These are phyloP conservation scores for Poecilobothrus nobilitatus DNA, from an alignment of 2,888 invertebrate species.

Conservation along the genomic window DNA sequence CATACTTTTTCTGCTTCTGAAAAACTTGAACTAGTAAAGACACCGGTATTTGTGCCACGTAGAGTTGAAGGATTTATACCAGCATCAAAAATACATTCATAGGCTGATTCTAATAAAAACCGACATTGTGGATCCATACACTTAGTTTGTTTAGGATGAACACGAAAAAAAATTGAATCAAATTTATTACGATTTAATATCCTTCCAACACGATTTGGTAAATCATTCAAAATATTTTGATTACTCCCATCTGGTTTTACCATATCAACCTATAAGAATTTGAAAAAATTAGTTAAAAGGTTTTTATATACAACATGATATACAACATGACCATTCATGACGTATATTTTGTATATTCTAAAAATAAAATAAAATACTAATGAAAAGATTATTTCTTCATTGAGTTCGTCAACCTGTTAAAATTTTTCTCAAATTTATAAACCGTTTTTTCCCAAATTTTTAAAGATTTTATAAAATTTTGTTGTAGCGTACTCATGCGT, in stretches of 20 bases:
- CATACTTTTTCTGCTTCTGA: slow-evolving; percentile 59
- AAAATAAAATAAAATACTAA: too few relatives aligned
- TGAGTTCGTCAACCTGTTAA: too few relatives aligned
- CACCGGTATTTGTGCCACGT: slow-evolving; percentile 56
- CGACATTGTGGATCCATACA: slow-evolving; percentile 66
- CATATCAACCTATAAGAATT: slow-evolving; percentile 1
- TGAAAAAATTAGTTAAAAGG: not conserved
- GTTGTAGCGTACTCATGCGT: too few relatives aligned
- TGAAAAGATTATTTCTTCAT: too few relatives aligned
- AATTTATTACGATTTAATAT: slow-evolving; percentile 58
- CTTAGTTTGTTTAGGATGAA: slow-evolving; percentile 59
- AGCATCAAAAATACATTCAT: slow-evolving; percentile 64
- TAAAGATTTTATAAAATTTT: too few relatives aligned
- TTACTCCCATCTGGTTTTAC: not conserved
- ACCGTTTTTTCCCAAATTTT: too few relatives aligned
- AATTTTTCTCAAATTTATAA: too few relatives aligned
- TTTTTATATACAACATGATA: too few relatives aligned
- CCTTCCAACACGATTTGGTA: slow-evolving; percentile 60
- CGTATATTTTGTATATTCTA: too few relatives aligned
- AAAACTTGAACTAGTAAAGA: slow-evolving; percentile 58
- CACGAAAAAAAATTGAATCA: slow-evolving; percentile 61
- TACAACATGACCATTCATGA: too few relatives aligned
- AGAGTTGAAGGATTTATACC: slow-evolving; percentile 54
- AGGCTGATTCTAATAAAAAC: slow-evolving; percentile 61
- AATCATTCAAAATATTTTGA: slow-evolving; percentile 39